These are phyloP conservation scores for Tanaodytes sp. DNA, from an alignment of 2,888 invertebrate species.

Conservation along the genomic window DNA sequence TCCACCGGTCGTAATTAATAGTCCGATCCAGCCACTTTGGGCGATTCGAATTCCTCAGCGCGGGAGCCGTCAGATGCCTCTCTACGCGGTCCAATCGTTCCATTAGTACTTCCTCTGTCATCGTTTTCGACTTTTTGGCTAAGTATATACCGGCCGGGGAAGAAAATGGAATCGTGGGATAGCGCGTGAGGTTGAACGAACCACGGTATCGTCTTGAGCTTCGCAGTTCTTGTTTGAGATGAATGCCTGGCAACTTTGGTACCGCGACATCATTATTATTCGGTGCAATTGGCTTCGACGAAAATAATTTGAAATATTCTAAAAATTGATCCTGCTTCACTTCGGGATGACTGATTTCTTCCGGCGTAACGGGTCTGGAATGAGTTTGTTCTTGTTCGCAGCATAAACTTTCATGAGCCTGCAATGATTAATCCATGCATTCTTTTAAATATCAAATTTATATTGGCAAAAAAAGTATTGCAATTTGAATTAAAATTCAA, in stretches of 20 bases:
- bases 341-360: slow-evolving; percentile 59
- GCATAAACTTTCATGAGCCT: slow-evolving; percentile 75
- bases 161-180: slow-evolving; percentile 75
- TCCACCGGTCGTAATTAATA: slow-evolving; percentile 64
- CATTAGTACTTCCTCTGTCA: slow-evolving; percentile 73
- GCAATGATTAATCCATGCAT: slow-evolving; percentile 16
- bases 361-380: slow-evolving; percentile 72
- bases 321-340: slow-evolving; percentile 72
- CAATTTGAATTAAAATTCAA: too few species aligned
- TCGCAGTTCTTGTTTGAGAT: slow-evolving; percentile 57
- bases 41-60: slow-evolving; percentile 62
- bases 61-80: slow-evolving; percentile 74
- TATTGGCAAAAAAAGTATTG: too few species aligned
- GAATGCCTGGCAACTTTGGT: slow-evolving; percentile 20
- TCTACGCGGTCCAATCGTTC: slow-evolving; percentile 76
- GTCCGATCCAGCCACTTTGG: slow-evolving; percentile 68
- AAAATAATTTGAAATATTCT: slow-evolving; percentile 73
- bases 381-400: slow-evolving; percentile 70
- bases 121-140: slow-evolving; percentile 73
- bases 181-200: slow-evolving; percentile 72
- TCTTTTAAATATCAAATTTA: too few species aligned
- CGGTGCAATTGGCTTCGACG: slow-evolving; percentile 52
- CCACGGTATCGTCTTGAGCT: slow-evolving; percentile 72
- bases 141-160: slow-evolving; percentile 75
- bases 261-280: slow-evolving; percentile 35